Evolutionary conservation across 2,888 invertebrate species (phyloP), one percentile per base, ranked within the genome.

Genomic region (Nebria brevicollis): DNA sequence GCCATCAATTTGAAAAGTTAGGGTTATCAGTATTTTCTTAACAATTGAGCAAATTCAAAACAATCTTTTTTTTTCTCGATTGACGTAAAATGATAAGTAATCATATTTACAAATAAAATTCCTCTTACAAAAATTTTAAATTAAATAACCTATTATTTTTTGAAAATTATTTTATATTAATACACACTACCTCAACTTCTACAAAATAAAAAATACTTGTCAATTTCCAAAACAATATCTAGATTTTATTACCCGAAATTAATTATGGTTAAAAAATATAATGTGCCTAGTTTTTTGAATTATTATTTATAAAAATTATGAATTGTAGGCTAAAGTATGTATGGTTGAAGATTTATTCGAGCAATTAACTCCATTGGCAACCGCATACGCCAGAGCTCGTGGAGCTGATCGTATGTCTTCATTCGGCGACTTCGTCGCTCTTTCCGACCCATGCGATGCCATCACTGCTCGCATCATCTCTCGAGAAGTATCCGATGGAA

Each of bases 361-460:
- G 3, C 88, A 92, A 64, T 89, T 98, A 84, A 93, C 95, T 0
- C 97, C 97, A 0, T 87, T 98, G 11, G 97, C 98, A 0, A 92
- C 92, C 15, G 98, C 99, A 0, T 99, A 99, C 89, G 98, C 98
- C 0, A 92, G 98, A 82, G 99, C 99, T 0, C 93, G 99, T 87
- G 98, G 99, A 75, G 98, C 98, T 15, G 99, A 99, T 90, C 93
- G 99, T 77, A 99, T 99, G 99, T 98, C 98, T 8, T 98, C 98
- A 0, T 99, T 99, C 89, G 99, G 99, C 0, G 99, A 99, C 90
- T 99, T 99, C 89, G 93, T 99, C 64, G 98, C 98, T 0, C 89
- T 99, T 0, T 98, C 98, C 0, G 97, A 98, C 88, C 89, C 90
- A 0, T 99, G 99, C 87, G 99, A 99, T 89, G 93, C 92, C 75